Percentiles rank a stretch among this genome's conserved stretches.
Evolutionary conservation across 1,140 invertebrate species (phyloP).

Genomic region (Heliconius hewitsoni): DNA sequence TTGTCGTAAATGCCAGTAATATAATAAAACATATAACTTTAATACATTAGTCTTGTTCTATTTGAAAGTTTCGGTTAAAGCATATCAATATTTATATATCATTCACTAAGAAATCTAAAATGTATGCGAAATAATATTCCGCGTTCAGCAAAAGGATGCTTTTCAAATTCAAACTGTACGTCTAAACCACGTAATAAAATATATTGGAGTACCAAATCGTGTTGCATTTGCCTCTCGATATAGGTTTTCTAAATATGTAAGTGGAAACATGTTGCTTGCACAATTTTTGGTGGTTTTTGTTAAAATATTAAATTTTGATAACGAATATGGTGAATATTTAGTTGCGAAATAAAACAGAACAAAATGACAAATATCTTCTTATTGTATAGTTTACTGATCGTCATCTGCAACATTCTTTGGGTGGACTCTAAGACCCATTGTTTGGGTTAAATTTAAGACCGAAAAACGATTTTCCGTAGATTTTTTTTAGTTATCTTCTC

Average conservation of each 20-base stretch:
- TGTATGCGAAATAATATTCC: conserved; percentile 33
- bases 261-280: background rate
- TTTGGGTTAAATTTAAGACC: too few species aligned
- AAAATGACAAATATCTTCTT: too few species aligned
- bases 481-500: too few species aligned
- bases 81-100: conserved; percentile 30
- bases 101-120: conserved; percentile 27
- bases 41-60: conserved; percentile 1
- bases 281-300: background rate
- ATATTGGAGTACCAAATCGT: conserved; percentile 30
- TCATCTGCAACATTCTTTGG: too few species aligned
- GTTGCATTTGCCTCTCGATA: conserved; percentile 29
- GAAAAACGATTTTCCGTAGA: too few species aligned
- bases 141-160: conserved; percentile 29
- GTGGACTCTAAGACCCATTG: too few species aligned
- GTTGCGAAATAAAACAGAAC: too few species aligned
- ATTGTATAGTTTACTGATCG: too few species aligned
- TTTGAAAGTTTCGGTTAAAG: background rate
- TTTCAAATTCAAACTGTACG: conserved; percentile 33
- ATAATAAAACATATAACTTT: background rate
- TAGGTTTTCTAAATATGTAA: conserved; percentile 12
- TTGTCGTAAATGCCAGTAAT: too few species aligned
- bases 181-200: conserved; percentile 38
- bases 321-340: too few species aligned
- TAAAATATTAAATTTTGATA: background rate